Evolutionary conservation across 2,797 vertebrate species (phyloP), one percentile per base, ranked within the genome.

Genomic region (Crocidura indochinensis): DNA sequence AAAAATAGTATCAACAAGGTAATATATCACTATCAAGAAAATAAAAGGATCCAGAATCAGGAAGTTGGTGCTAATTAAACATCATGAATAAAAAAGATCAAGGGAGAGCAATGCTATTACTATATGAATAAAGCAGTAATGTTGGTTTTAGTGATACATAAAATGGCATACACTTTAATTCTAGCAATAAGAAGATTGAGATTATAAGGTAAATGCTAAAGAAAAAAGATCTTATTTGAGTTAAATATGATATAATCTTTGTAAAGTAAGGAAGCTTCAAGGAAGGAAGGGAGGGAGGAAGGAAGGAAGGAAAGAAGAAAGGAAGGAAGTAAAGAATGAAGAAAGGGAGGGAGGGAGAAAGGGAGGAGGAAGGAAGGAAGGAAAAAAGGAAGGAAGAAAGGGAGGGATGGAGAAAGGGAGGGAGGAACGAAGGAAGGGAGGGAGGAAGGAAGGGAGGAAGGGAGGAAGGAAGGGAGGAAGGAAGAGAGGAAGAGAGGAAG

Each of bases 171-270:
- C 17, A 2, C 46, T 76, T 49, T 69, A 46, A 20, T 0, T 81
- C 26, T 73, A 20, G 8, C 6, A 73, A 31, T 19, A 80, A 68
- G 17, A 74, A 49, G 46, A 47, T n/a, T 62, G 83, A 84, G 10
- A 62, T 19, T 53, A 49, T 31, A 15, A 62, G 38, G 49, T 49
- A 71, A n/a, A 56, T 15, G 24, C 56, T 24, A 82, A 24, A 87
- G 79, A 88, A 20, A 64, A 85, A 94, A 86, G 29, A 29, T 44
- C 15, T 4, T 62, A 76, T 91, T 27, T 68, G 24, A 87, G 51
- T 62, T 38, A 20, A 56, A 5, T 5, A 8, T 90, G 38, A 84
- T 6, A 5, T 80, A 84, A 22, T 51, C 12, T 85, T 89, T 17
- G 51, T 17, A 22, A 89, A 67, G 15, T 7, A 88, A 72, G 22